These are phyloP conservation scores for Eulemur rufifrons DNA, from an alignment of 2,113 vertebrate species.

Conservation along the genomic window DNA sequence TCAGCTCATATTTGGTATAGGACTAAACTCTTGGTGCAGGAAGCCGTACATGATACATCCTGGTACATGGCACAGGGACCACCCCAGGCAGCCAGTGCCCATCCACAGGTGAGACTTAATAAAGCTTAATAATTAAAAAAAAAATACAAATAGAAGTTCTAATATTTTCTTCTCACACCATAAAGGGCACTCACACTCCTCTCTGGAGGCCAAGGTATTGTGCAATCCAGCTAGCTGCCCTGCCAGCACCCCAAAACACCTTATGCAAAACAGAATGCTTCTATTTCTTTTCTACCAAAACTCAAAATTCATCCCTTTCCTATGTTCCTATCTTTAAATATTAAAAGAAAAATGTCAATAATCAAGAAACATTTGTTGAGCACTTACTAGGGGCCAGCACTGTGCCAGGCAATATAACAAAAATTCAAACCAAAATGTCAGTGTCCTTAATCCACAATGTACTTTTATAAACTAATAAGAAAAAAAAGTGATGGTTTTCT, in stretches of 20 bases:
- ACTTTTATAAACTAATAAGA: neutral
- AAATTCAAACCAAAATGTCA: neutral
- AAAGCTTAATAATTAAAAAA: neutral
- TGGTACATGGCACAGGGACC: neutral
- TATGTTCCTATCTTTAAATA: neutral
- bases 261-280: neutral
- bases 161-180: neutral
- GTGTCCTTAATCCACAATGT: neutral
- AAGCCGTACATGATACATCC: neutral
- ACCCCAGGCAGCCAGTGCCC: neutral
- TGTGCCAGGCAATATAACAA: neutral
- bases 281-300: neutral
- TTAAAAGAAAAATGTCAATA: neutral
- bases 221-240: neutral
- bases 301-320: neutral
- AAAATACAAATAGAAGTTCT: neutral
- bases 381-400: neutral
- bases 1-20: neutral
- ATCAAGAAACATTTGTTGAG: neutral
- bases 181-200: neutral
- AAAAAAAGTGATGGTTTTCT: neutral
- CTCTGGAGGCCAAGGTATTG: neutral
- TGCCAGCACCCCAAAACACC: neutral
- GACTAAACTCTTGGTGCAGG: neutral
- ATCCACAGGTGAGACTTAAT: neutral